These are phyloP conservation scores for Empis stercorea DNA, from an alignment of 2,888 invertebrate species.

Conservation along the genomic window DNA sequence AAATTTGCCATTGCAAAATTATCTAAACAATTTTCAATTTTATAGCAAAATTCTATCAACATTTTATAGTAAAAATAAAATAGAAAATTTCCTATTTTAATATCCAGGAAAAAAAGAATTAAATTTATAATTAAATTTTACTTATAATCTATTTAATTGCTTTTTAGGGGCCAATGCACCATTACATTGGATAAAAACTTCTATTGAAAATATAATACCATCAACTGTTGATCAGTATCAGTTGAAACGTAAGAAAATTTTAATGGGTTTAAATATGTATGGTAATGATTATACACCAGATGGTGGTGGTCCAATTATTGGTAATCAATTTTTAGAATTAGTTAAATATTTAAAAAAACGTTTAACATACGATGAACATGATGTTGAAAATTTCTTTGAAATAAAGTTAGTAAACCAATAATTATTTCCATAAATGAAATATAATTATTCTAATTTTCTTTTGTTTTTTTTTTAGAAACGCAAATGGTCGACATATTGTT, in stretches of 20 bases:
- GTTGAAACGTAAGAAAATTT: conserved; percentile 58
- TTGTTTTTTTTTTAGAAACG: conserved; percentile 41
- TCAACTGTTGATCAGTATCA: conserved; percentile 35
- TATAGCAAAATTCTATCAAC: too few relatives aligned
- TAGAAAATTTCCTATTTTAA: too few relatives aligned
- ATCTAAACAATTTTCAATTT: too few relatives aligned
- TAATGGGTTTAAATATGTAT: conserved; percentile 87
- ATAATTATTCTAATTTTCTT: conserved; percentile 13
- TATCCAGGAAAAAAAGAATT: too few relatives aligned
- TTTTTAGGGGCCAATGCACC: conserved; percentile 77
- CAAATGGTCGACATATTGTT: conserved; percentile 58
- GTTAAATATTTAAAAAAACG: conserved; percentile 63
- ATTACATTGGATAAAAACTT: conserved; percentile 63
- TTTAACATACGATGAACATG: conserved; percentile 61
- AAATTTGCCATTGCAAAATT: too few relatives aligned
- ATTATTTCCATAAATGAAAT: not conserved
- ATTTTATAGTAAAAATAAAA: too few relatives aligned
- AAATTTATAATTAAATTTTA: not conserved
- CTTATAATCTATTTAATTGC: not conserved
- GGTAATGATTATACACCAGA: conserved; percentile 76
- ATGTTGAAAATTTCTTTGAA: conserved; percentile 76
- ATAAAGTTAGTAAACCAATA: conserved; percentile 51
- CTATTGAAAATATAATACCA: conserved; percentile 61
- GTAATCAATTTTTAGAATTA: conserved; percentile 61
- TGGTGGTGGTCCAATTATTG: conserved; percentile 73